phyloP scores from a whole-genome alignment of 2,888 invertebrate species.

The Eurois occulta region DNA sequence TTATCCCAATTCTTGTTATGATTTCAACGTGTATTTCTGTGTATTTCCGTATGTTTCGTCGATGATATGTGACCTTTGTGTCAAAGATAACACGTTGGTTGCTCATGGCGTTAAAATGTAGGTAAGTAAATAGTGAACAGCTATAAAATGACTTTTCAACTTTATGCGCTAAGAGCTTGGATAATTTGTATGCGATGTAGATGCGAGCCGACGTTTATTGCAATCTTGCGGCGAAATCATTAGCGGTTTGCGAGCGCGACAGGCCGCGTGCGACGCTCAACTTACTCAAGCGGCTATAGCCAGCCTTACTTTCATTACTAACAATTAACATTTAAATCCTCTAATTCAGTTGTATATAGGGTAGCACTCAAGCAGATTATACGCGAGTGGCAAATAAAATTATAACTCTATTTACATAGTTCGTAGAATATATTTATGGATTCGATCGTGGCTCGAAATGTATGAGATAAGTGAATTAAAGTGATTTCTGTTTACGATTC shows the following conservation, averaged over 20 bases:
- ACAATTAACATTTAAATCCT: constrained; percentile 71
- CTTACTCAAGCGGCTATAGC: constrained; percentile 63
- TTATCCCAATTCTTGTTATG: constrained; percentile 54
- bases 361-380: constrained; percentile 53
- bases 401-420: constrained; percentile 65
- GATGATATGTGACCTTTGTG: constrained; percentile 63
- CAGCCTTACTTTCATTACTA: constrained; percentile 67
- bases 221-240: constrained; percentile 74
- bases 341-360: constrained; percentile 48
- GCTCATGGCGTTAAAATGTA: constrained; percentile 48
- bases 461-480: constrained; percentile 55
- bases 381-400: constrained; percentile 56
- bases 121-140: constrained; percentile 68
- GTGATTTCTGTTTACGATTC: constrained; percentile 39
- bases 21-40: constrained; percentile 30
- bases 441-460: constrained; percentile 40
- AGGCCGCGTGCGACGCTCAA: constrained; percentile 56
- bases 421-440: constrained; percentile 41
- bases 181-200: constrained; percentile 84
- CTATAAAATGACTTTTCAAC: constrained; percentile 72
- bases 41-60: constrained; percentile 43
- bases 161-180: constrained; percentile 72
- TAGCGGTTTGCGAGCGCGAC: constrained; percentile 71
- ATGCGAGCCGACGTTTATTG: constrained; percentile 80
- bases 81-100: constrained; percentile 51